A percentile compares a stretch with the other conserved stretches of the same genome.
These are phyloP conservation scores for Anagyrus pseudococci DNA, from an alignment of 2,888 invertebrate genomes.

Conservation along the genomic window DNA sequence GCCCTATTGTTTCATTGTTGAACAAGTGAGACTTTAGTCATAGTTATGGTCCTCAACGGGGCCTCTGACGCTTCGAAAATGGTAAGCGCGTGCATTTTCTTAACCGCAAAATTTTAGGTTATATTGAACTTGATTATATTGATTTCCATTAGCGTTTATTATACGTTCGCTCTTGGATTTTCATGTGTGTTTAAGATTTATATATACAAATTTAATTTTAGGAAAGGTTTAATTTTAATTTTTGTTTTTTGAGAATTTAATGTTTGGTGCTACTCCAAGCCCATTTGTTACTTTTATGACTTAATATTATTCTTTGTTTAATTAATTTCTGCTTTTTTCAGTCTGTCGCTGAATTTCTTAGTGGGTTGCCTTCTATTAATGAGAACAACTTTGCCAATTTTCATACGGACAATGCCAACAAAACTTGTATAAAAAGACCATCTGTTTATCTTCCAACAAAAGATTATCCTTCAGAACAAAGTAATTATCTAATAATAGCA, in stretches of 20 bases:
- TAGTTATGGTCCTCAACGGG: slow-evolving; percentile 2
- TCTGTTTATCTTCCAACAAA: slow-evolving; percentile 92
- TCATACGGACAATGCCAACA: slow-evolving; percentile 84
- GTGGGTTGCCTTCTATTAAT: slow-evolving; percentile 89
- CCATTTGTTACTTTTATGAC: background rate
- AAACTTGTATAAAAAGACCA: slow-evolving; percentile 84
- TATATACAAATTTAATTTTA: background rate
- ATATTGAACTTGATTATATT: background rate
- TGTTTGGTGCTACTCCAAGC: too few relatives aligned
- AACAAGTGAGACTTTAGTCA: slow-evolving; percentile 2
- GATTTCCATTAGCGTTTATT: background rate
- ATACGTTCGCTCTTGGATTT: background rate
- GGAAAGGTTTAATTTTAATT: background rate
- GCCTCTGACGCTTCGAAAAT: slow-evolving; percentile 26
- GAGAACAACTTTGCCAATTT: slow-evolving; percentile 90
- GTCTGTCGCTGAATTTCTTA: slow-evolving; percentile 90
- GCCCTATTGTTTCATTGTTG: too few relatives aligned
- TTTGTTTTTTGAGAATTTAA: background rate
- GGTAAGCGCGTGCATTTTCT: slow-evolving; percentile 27
- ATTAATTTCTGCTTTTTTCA: slow-evolving; percentile 59
- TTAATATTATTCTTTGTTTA: background rate
- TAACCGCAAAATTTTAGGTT: slow-evolving; percentile 3
- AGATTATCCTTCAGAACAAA: slow-evolving; percentile 92
- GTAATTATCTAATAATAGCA: slow-evolving; percentile 59
- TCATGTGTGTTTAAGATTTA: too few relatives aligned